Conservation (phyloP, 2,797 vertebrate genomes). For the Pseudochromis fuscus region DNA sequence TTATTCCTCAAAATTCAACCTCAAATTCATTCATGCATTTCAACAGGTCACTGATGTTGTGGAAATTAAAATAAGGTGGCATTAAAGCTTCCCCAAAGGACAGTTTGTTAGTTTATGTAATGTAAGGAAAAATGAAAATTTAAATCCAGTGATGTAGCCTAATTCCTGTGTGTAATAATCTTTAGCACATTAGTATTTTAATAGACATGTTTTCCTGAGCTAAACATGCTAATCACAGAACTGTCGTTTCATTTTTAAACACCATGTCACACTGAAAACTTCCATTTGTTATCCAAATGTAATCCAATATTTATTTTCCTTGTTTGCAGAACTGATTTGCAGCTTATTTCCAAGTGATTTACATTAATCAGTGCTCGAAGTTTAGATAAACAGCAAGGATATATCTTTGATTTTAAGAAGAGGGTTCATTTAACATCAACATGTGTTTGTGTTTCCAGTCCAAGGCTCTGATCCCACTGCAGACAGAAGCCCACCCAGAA, state of each 20-base stretch:
- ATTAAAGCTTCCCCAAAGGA: slow-evolving; percentile 1
- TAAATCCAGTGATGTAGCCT: neutral
- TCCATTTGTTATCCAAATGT: slow-evolving; percentile 6
- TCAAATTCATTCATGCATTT: slow-evolving; percentile 1
- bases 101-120: neutral
- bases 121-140: neutral
- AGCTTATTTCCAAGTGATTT: slow-evolving; percentile 13
- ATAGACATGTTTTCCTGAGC: neutral
- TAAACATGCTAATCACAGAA: neutral
- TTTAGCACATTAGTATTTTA: neutral
- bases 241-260: too few relatives aligned
- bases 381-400: neutral
- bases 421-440: too few relatives aligned
- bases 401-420: neutral
- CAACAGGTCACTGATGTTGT: slow-evolving; percentile 2
- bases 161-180: neutral
- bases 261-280: neutral
- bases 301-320: neutral
- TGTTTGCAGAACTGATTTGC: slow-evolving; percentile 1
- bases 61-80: neutral
- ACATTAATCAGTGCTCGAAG: neutral
- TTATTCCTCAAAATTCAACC: neutral
- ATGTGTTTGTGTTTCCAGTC: slow-evolving; percentile 85
- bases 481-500: slow-evolving; percentile 98
- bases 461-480: slow-evolving; percentile 98